Evolutionary conservation across 2,888 invertebrate species (phyloP).

Genomic region (Caenorhabditis drosophilae): DNA sequence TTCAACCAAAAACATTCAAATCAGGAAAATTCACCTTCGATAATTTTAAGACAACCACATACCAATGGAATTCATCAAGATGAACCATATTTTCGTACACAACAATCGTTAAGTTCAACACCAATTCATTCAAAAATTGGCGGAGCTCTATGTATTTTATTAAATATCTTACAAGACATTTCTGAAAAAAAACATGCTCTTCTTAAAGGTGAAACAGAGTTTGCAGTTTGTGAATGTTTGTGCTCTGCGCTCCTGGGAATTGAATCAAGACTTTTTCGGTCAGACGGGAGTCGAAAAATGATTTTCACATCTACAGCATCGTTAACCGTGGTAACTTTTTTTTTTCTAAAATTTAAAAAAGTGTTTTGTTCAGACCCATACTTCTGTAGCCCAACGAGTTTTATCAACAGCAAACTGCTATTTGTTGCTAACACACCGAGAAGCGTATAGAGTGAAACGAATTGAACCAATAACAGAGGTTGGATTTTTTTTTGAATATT

Average conservation of each 20-base stretch:
- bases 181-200: no score
- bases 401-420: slow-evolving; percentile 10
- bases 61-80: no score
- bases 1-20: no score
- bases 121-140: slow-evolving; percentile 26
- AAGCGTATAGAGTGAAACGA: not conserved
- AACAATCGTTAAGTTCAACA: not conserved
- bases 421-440: slow-evolving; percentile 12
- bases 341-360: no score
- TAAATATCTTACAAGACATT: no score
- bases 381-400: slow-evolving; percentile 11
- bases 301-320: slow-evolving; percentile 28
- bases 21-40: not conserved
- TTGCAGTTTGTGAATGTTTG: slow-evolving; percentile 18
- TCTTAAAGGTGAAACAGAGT: slow-evolving; percentile 31
- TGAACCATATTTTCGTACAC: no score
- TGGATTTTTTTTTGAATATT: not conserved
- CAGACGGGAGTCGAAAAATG: slow-evolving; percentile 18
- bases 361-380: no score
- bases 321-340: no score
- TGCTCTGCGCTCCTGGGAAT: slow-evolving; percentile 24
- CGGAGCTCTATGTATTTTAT: slow-evolving; percentile 20
- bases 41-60: not conserved
- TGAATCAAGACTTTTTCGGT: slow-evolving; percentile 18
- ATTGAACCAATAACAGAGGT: not conserved